These are phyloP conservation scores for Drosophila ironensis DNA, from an alignment of 1,140 invertebrate genomes.

Conservation along the genomic window DNA sequence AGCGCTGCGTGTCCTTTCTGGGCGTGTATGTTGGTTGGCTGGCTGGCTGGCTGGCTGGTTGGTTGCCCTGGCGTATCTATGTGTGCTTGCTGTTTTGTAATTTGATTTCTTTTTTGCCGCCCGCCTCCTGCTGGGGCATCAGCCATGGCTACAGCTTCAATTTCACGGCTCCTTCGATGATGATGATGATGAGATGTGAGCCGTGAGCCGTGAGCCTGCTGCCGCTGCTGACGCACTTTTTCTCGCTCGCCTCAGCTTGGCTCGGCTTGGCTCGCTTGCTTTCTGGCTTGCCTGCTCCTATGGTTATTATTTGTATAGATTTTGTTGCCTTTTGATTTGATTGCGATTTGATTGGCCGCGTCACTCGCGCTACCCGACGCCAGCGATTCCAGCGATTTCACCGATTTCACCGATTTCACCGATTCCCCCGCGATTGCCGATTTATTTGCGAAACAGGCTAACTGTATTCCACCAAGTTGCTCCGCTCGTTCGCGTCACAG, in stretches of 20 bases:
- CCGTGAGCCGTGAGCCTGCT: no score
- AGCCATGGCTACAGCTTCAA: conserved; percentile 30
- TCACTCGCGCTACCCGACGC: background rate
- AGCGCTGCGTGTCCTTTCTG: conserved; percentile 38
- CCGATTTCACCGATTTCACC: no score
- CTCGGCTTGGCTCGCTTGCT: conserved; percentile 12
- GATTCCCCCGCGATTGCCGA: no score
- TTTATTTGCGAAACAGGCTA: conserved; percentile 32
- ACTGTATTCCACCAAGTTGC: conserved; percentile 32
- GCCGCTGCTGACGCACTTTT: conserved; percentile 68
- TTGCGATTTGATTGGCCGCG: conserved; percentile 28
- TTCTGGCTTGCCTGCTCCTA: conserved; percentile 9
- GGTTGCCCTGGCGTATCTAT: conserved; percentile 33
- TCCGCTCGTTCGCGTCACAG: conserved; percentile 53
- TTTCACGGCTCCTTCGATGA: conserved; percentile 13
- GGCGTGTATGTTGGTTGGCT: conserved; percentile 18
- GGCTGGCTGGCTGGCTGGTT: conserved; percentile 11
- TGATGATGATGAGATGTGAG: conserved; percentile 24
- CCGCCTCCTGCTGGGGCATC: conserved; percentile 62
- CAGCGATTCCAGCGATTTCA: no score
- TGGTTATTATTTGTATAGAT: background rate
- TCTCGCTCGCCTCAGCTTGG: conserved; percentile 28
- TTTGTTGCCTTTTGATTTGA: conserved; percentile 30
- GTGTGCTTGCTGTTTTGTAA: conserved; percentile 71
- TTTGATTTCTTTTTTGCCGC: conserved; percentile 79